These are phyloP conservation scores for Parotocinclus haroldoi DNA, from an alignment of 2,797 vertebrate genomes.

Conservation along the genomic window DNA sequence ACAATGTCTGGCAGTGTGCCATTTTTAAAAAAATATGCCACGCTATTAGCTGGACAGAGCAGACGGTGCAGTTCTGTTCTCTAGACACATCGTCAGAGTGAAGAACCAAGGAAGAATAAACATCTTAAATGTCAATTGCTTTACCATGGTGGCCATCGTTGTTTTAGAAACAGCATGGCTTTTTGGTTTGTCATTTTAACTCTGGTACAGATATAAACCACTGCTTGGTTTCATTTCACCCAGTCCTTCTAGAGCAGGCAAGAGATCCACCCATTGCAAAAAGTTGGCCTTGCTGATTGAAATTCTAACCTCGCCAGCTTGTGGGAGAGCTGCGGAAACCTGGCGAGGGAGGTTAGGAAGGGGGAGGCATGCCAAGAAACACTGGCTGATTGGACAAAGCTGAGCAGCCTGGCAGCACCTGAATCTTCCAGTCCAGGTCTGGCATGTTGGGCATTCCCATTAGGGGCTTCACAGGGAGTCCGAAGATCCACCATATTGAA, in stretches of 20 bases:
- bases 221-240: too few species aligned
- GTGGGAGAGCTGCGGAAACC: constrained; percentile 28
- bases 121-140: not conserved
- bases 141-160: not conserved
- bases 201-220: too few species aligned
- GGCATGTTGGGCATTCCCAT: constrained; percentile 20
- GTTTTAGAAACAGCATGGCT: constrained; percentile 2
- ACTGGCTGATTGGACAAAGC: constrained; percentile 40
- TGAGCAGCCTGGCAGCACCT: constrained; percentile 43
- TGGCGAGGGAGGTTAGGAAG: constrained; percentile 23
- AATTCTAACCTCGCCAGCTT: constrained; percentile 28
- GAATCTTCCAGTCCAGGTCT: constrained; percentile 30
- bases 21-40: not conserved
- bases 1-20: constrained; percentile 7
- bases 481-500: constrained; percentile 24
- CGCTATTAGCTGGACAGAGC: constrained; percentile 1
- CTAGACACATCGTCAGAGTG: not conserved
- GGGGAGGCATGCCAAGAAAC: constrained; percentile 32
- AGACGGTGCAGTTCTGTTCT: not conserved
- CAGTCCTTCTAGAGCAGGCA: constrained; percentile 9
- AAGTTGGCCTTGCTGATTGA: constrained; percentile 29
- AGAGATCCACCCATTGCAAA: constrained; percentile 11
- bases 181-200: too few species aligned
- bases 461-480: constrained; percentile 26
- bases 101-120: not conserved